Evolutionary conservation across 2,888 invertebrate genomes (phyloP).

Genomic region (Penaeus monodon): DNA sequence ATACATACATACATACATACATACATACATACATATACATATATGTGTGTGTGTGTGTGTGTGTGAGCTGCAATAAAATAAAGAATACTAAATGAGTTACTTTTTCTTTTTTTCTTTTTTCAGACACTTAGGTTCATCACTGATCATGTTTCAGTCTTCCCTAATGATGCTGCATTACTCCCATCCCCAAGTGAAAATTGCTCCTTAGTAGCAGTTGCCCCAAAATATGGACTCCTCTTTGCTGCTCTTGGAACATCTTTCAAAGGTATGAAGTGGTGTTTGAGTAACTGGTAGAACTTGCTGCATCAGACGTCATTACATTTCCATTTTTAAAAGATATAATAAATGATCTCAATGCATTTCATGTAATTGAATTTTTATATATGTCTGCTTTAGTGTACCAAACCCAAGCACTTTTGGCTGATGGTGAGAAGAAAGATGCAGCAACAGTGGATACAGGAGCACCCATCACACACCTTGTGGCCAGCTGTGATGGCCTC

Average conservation of each 20-base stretch:
- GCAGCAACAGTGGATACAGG: constrained; percentile 29
- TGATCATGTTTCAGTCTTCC: constrained; percentile 27
- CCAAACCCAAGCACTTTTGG: constrained; percentile 16
- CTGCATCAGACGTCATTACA: not conserved
- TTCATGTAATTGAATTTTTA: not conserved
- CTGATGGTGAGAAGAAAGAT: constrained; percentile 2
- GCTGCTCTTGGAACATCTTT: constrained; percentile 27
- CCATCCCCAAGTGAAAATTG: constrained; percentile 19
- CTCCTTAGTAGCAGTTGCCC: constrained; percentile 37
- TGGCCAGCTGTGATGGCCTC: constrained; percentile 49
- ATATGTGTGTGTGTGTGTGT: constrained; percentile 16
- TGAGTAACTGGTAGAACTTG: too few relatives aligned
- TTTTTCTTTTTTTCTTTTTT: constrained; percentile 16
- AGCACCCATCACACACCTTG: constrained; percentile 32
- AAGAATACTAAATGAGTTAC: not conserved
- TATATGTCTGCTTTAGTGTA: constrained; percentile 33
- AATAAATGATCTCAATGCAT: not conserved
- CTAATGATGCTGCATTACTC: constrained; percentile 4
- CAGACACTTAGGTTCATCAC: constrained; percentile 44
- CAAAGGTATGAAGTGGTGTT: constrained; percentile 34
- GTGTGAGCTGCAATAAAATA: not conserved
- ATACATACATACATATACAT: constrained; percentile 20
- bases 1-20: constrained; percentile 27
- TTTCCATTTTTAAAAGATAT: not conserved
- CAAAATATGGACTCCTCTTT: constrained; percentile 51